Evolutionary conservation across 2,888 invertebrate genomes (phyloP).

Genomic region (Caenorhabditis imperialis): DNA sequence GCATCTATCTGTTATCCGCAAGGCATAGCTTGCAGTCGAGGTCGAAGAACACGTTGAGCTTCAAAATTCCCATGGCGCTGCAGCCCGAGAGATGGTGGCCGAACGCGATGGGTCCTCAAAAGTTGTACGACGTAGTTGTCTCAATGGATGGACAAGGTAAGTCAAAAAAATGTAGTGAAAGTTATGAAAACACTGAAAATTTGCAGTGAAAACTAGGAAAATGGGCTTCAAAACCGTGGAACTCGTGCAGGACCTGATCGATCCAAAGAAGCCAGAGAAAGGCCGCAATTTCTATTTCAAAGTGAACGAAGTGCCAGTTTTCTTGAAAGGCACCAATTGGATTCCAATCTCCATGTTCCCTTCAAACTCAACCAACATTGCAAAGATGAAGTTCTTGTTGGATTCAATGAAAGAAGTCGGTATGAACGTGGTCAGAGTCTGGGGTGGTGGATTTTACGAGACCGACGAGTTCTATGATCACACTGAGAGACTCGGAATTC

Average conservation of each 20-base stretch:
- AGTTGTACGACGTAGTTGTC: conserved; percentile 82
- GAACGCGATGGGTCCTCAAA: conserved; percentile 89
- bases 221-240: conserved; percentile 91
- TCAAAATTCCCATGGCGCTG: conserved; percentile 9
- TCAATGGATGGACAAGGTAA: conserved; percentile 29
- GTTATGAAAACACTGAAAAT: neutral
- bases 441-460: conserved; percentile 98
- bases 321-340: conserved; percentile 84
- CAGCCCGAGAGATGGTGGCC: conserved; percentile 90
- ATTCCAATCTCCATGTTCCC: conserved; percentile 74
- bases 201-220: conserved; percentile 65
- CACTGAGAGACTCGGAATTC: conserved; percentile 84
- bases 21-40: conserved; percentile 8
- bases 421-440: conserved; percentile 93
- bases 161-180: neutral
- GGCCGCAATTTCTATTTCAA: conserved; percentile 88
- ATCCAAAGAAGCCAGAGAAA: conserved; percentile 59
- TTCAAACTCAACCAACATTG: conserved; percentile 36
- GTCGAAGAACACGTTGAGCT: conserved; percentile 7
- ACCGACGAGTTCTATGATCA: conserved; percentile 87
- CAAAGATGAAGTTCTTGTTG: conserved; percentile 58
- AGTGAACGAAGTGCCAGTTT: conserved; percentile 89
- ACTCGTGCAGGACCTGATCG: conserved; percentile 81
- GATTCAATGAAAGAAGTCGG: conserved; percentile 63
- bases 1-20: conserved; percentile 16